Evolutionary conservation across 2,797 vertebrate species (phyloP).

Genomic region (Thunnus albacares): DNA sequence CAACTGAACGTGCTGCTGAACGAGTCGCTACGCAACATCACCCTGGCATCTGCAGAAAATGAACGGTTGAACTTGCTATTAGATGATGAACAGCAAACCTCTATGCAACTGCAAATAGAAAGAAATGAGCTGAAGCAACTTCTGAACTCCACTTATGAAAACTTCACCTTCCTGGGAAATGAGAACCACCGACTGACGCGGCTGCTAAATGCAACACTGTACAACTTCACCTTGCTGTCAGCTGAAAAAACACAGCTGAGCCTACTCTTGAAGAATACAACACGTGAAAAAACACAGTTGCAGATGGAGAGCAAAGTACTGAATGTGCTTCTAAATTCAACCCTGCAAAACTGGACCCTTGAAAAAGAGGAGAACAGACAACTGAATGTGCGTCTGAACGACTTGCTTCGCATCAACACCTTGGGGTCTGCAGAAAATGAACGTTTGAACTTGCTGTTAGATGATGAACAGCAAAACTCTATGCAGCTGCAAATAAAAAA

Average conservation of each 20-base stretch:
- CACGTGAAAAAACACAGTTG: too few relatives aligned
- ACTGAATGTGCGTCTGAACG: not conserved
- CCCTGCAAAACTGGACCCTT: not conserved
- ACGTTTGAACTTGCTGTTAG: not conserved
- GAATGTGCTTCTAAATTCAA: not conserved
- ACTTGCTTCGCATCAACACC: too few relatives aligned
- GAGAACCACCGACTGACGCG: too few relatives aligned
- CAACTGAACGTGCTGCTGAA: not conserved
- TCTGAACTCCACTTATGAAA: too few relatives aligned
- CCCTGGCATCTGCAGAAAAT: not conserved
- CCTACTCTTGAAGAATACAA: too few relatives aligned
- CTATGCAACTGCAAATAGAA: not conserved
- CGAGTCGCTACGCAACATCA: too few relatives aligned
- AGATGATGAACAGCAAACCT: not conserved
- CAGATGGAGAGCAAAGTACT: not conserved
- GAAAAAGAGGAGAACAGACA: not conserved
- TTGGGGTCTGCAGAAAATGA: not conserved
- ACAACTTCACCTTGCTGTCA: too few relatives aligned
- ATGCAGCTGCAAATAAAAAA: not conserved
- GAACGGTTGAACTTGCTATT: not conserved
- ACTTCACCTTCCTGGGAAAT: too few relatives aligned
- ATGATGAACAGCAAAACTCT: not conserved
- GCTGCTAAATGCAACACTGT: too few relatives aligned
- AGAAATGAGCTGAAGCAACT: too few relatives aligned
- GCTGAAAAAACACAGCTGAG: too few relatives aligned